phyloP scores from a whole-genome alignment of 2,888 invertebrate species.

The Monopis laevigella region DNA sequence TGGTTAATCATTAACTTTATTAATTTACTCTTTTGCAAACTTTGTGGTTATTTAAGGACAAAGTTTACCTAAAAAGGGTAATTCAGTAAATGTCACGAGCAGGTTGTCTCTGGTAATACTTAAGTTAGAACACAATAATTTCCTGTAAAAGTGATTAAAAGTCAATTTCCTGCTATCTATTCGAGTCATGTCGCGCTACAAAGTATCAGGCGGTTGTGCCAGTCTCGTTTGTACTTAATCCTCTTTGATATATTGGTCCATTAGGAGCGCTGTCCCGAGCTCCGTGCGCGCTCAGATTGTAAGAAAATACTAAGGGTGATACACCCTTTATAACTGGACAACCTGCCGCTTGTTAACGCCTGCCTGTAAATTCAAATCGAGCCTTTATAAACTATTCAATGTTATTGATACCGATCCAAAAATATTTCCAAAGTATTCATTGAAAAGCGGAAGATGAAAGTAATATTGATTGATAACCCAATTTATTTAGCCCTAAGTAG shows the following conservation, averaged over 20 bases:
- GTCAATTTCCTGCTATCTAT: constrained; percentile 34
- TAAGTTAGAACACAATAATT: constrained; percentile 13
- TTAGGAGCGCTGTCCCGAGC: constrained; percentile 49
- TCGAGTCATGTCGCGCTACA: constrained; percentile 44
- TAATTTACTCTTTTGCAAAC: too few species aligned
- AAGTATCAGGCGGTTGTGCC: constrained; percentile 44
- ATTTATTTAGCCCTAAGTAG: constrained; percentile 30
- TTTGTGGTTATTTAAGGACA: too few species aligned
- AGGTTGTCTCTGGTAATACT: constrained; percentile 10
- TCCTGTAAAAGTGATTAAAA: constrained; percentile 26
- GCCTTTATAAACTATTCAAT: too few species aligned
- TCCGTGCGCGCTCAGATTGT: constrained; percentile 39
- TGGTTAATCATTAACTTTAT: too few species aligned
- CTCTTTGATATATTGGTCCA: constrained; percentile 60
- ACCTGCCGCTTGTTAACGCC: constrained; percentile 21
- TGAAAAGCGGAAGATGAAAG: constrained; percentile 31
- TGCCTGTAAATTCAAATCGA: not conserved
- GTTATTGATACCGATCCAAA: too few species aligned
- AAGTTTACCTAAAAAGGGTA: too few species aligned
- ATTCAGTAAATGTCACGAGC: too few species aligned
- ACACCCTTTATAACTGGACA: constrained; percentile 29
- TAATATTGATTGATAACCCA: constrained; percentile 45
- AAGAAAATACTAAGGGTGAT: constrained; percentile 42
- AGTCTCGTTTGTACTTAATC: constrained; percentile 58
- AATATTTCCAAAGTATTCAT: too few species aligned